phyloP scores from a whole-genome alignment of 2,113 vertebrate genomes.

The Dendrocopos noguchii region DNA sequence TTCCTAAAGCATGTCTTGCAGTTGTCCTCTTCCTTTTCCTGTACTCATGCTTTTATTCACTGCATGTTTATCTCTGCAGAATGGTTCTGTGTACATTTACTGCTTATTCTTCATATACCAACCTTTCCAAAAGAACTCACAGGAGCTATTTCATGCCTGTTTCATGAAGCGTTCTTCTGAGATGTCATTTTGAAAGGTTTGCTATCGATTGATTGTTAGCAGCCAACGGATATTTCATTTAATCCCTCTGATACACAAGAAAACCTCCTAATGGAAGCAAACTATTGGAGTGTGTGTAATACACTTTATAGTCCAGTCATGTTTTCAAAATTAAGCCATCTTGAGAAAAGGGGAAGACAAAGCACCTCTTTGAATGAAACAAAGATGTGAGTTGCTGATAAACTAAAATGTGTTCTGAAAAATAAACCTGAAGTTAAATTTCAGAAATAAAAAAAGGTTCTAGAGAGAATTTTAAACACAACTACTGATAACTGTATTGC shows the following conservation, averaged over 20 bases:
- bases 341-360: not conserved
- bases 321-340: slow-evolving; percentile 16
- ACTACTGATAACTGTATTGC: not conserved
- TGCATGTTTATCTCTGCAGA: not conserved
- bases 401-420: not conserved
- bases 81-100: not conserved
- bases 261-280: not conserved
- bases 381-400: not conserved
- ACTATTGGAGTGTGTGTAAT: not conserved
- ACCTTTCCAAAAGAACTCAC: not conserved
- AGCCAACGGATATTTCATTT: not conserved
- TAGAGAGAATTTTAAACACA: not conserved
- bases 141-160: not conserved
- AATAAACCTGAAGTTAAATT: not conserved
- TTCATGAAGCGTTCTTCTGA: not conserved
- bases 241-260: not conserved
- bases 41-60: rapidly evolving
- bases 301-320: not conserved
- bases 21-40: not conserved
- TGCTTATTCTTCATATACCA: not conserved
- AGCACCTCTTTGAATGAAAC: not conserved
- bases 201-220: not conserved
- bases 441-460: not conserved
- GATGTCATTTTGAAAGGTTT: not conserved
- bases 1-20: not conserved